Evolutionary conservation across 2,888 invertebrate genomes (phyloP).

Genomic region (Andrena hattorfiana): DNA sequence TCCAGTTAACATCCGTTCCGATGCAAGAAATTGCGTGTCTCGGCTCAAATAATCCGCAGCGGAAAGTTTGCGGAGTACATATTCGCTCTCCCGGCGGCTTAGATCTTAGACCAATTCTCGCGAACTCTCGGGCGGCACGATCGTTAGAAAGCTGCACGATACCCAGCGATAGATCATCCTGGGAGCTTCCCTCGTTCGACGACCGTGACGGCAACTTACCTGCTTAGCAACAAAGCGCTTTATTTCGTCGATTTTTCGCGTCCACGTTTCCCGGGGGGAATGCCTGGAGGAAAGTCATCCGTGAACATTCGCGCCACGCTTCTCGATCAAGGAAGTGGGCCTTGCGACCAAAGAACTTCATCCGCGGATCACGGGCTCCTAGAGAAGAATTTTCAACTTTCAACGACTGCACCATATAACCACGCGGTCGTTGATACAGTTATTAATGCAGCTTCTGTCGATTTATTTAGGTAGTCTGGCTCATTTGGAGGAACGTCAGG

Average conservation of each 20-base stretch:
- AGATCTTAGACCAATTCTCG: not conserved
- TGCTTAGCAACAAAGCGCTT: conserved; percentile 28
- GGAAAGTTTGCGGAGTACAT: conserved; percentile 19
- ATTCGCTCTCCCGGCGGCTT: conserved; percentile 14
- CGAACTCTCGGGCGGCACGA: not conserved
- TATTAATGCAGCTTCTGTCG: conserved; percentile 14
- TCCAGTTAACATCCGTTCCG: conserved; percentile 14
- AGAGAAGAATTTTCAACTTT: conserved; percentile 15
- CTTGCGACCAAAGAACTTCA: conserved; percentile 10
- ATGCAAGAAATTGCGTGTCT: conserved; percentile 19
- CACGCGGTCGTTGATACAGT: conserved; percentile 22
- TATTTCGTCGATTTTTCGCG: conserved; percentile 31
- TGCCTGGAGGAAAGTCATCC: conserved; percentile 11
- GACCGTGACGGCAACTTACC: conserved; percentile 32
- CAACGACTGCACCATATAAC: not conserved
- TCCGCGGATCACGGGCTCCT: not conserved
- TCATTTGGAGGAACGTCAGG: not conserved
- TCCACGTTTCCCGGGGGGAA: conserved; percentile 13
- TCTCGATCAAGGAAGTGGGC: not conserved
- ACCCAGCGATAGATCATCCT: conserved; percentile 15
- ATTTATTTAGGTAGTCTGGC: not conserved
- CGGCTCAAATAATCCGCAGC: not conserved
- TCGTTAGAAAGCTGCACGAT: conserved; percentile 32
- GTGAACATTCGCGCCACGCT: conserved; percentile 32
- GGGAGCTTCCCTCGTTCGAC: conserved; percentile 20